Evolutionary conservation across 2,888 invertebrate genomes (phyloP).

Genomic region (Mythimna lalbum): DNA sequence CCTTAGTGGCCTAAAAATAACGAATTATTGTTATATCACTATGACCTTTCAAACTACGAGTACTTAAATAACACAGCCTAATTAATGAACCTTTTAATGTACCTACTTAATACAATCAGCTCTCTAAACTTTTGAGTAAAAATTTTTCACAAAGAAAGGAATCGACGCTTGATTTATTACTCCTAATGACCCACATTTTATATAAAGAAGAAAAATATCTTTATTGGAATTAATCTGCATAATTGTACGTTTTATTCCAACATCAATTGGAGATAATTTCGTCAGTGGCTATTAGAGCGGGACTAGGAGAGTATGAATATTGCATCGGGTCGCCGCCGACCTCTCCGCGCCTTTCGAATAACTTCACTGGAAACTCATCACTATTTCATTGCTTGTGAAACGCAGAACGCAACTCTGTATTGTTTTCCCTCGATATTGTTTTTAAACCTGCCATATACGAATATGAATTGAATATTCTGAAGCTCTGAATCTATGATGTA

Average conservation of each 20-base stretch:
- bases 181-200: constrained; percentile 49
- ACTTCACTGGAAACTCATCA: constrained; percentile 27
- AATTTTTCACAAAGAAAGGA: constrained; percentile 11
- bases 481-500: constrained; percentile 36
- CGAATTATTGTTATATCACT: too few species aligned
- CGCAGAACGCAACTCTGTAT: constrained; percentile 37
- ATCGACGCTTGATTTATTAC: constrained; percentile 41
- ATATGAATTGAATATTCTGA: constrained; percentile 39
- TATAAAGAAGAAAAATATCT: constrained; percentile 37
- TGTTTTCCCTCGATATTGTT: constrained; percentile 51
- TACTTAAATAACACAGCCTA: constrained; percentile 8
- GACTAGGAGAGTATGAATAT: constrained; percentile 57
- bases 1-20: too few species aligned
- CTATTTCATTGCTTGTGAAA: constrained; percentile 35
- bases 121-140: constrained; percentile 24
- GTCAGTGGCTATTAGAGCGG: constrained; percentile 31
- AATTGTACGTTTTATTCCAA: constrained; percentile 32
- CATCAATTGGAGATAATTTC: constrained; percentile 13
- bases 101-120: constrained; percentile 26
- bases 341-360: constrained; percentile 6
- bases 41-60: neutral
- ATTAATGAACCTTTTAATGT: neutral
- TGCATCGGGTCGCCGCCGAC: constrained; percentile 47
- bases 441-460: constrained; percentile 13
- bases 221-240: constrained; percentile 37